Base-by-base conservation (phyloP, 2,797 vertebrate species). In the Vipera ursinii region DNA sequence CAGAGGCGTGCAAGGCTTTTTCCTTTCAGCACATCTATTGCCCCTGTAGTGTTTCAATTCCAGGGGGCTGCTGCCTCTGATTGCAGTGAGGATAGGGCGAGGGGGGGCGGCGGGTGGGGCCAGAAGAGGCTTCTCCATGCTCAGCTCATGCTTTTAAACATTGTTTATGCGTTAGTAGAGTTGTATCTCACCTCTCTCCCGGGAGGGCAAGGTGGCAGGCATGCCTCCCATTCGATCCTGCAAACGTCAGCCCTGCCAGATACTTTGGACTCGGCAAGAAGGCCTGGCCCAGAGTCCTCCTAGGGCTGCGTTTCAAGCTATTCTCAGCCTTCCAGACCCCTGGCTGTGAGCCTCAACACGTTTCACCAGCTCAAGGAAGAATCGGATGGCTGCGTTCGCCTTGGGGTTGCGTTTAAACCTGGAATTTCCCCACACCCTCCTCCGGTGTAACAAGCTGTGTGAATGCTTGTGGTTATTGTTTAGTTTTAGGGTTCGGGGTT, bases 1-100 rank as follows among this genome's bases (percentile, higher is more conserved):
- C 90, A 73, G 87, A 93, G 90, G 90, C 86, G 90, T 86, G 22
- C 28, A n/a, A 24, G 88, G 61, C 88, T 55, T 20, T 55, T 20
- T 59, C n/a, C 26, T 53, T 56, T 56, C 26, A 85, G 53, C 60
- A 88, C 91, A 90, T 89, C 86, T 92, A 89, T 73, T 88, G 44
- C 87, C 32, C 57, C 57, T 12, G 86, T 53, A 55, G n/a, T 38
- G 14, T 61, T 82, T 38, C 4, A 12, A 44, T 10, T 4, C 87
- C 59, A 65, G 90, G 87, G 73, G 73, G 38, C 38, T 48, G 38
- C 32, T 22, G 73, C 73, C 73, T 22, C 73, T 22, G 38, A 24
- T 22, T 78, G 73, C 38, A 48, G 73, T 10, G 73, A 82, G 38
- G 12, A 48, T 3, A 20, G 17, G 57, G 57, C 4, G 20, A 6